These are phyloP conservation scores for Burhinus bistriatus DNA, from an alignment of 2,113 vertebrate genomes.

Conservation along the genomic window DNA sequence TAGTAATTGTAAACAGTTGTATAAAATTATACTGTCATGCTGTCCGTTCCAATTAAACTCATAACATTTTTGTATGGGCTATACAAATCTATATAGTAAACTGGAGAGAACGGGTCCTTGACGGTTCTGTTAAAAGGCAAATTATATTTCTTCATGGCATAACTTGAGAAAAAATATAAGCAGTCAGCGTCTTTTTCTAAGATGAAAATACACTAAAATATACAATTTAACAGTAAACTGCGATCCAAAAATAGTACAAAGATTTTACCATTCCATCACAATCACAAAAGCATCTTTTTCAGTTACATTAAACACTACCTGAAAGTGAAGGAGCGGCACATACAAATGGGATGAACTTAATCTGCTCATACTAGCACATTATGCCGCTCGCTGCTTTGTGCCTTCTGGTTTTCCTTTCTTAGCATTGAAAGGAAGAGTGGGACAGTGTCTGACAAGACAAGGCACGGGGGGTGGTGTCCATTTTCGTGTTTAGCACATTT, in stretches of 20 bases:
- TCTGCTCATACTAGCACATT: background rate
- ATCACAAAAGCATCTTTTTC: background rate
- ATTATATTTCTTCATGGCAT: slow-evolving; percentile 9
- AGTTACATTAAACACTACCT: background rate
- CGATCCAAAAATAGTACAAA: background rate
- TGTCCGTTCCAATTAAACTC: slow-evolving; percentile 46
- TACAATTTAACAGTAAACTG: background rate
- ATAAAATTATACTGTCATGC: slow-evolving; percentile 28
- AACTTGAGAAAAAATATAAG: background rate
- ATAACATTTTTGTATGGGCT: background rate
- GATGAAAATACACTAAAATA: background rate
- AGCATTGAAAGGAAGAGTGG: accelerated
- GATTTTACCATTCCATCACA: background rate
- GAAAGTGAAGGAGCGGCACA: background rate
- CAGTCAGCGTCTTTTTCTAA: background rate
- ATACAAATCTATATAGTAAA: slow-evolving; percentile 8
- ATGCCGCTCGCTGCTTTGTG: background rate
- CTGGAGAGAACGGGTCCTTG: slow-evolving; percentile 13
- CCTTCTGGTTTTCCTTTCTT: background rate
- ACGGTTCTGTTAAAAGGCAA: slow-evolving; percentile 17
- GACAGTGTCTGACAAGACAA: background rate
- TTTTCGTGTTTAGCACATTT: accelerated
- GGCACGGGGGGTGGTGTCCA: background rate
- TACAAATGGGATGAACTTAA: background rate
- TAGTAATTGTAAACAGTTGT: slow-evolving; percentile 28